Base-by-base conservation (phyloP, 2,797 vertebrate species). In the Crotalus adamanteus region DNA sequence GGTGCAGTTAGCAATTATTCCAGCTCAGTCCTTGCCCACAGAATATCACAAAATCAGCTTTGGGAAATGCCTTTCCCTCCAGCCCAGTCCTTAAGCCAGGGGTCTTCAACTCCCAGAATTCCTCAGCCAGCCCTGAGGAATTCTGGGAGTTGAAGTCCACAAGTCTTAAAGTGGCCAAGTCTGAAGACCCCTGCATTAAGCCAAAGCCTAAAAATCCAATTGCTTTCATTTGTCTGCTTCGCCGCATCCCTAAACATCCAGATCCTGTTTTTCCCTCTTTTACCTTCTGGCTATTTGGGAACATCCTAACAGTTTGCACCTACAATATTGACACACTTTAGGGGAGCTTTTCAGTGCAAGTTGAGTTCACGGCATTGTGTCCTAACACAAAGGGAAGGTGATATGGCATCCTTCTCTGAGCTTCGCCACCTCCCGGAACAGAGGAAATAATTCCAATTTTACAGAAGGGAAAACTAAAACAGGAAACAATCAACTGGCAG, bases 41-140 rank as follows among this genome's bases (percentile, higher is more conserved):
- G 91, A 93, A 91, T 88, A 63, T 88, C n/a, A 91, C 88, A 91
- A 93, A 93, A 93, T 91, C 89, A 85, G 69, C 20, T 37, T 20
- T 73, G 59, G 56, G 59, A 91, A 93, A 73, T 31, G 37, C n/a
- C 56, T 91, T n/a, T 26, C 65, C 16, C 89, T 91, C 31, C 83
- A 55, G 85, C 56, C 5, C 28, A 31, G 88, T 69, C 86, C 93
- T 16, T 86, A 93, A 91, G 86, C 90, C 92, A 93, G 51, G 51
- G 8, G 8, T 53, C 51, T 53, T 53, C 51, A 53, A 53, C 51
- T 53, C 51, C 51, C 51, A 53, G 51, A 53, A 53, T 53, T 53
- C 51, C 51, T 53, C 8, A 53, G 51, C 51, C 51, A 53, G 51
- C 7, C 51, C 47, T 51, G 51, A 51, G 51, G 51, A 51, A 51